These are phyloP conservation scores for Sphaerophoria rueppellii DNA, from an alignment of 2,888 invertebrate species.

Conservation along the genomic window DNA sequence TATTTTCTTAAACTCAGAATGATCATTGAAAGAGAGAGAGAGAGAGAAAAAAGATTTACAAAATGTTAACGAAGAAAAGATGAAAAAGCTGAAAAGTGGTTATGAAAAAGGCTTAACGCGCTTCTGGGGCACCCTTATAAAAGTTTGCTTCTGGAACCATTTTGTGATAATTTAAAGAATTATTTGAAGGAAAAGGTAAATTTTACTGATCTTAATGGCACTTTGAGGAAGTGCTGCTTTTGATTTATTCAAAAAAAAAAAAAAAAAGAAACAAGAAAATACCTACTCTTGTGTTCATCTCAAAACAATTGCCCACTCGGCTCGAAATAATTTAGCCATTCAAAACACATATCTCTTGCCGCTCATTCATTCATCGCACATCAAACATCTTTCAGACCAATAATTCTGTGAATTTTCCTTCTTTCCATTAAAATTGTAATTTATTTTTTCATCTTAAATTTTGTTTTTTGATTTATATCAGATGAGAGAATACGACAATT, in stretches of 20 bases:
- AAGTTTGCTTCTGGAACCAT: conserved; percentile 9
- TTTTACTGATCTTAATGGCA: conserved; percentile 11
- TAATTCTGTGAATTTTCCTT: background rate
- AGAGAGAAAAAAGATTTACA: background rate
- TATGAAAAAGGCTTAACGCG: background rate
- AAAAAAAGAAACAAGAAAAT: background rate
- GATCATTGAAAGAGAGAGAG: background rate
- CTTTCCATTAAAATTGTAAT: background rate
- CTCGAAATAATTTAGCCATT: conserved; percentile 26
- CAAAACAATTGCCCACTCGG: background rate
- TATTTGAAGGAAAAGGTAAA: background rate
- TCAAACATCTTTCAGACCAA: background rate
- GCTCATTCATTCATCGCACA: conserved; percentile 5
- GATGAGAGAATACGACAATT: background rate
- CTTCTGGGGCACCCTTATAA: background rate
- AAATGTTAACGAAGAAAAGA: conserved; percentile 23
- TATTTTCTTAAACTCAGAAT: background rate
- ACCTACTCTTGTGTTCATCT: background rate
- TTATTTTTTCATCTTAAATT: background rate
- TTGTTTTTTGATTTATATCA: conserved; percentile 22
- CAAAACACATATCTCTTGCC: conserved; percentile 15
- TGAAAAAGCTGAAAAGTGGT: background rate
- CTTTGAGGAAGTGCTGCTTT: conserved; percentile 5
- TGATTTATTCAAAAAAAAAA: conserved; percentile 25
- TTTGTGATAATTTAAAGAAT: conserved; percentile 13